A percentile compares a stretch with the other conserved stretches of the same genome.
Conservation (phyloP, 1,140 invertebrate species). For the Leptestheria dahalacensis region DNA sequence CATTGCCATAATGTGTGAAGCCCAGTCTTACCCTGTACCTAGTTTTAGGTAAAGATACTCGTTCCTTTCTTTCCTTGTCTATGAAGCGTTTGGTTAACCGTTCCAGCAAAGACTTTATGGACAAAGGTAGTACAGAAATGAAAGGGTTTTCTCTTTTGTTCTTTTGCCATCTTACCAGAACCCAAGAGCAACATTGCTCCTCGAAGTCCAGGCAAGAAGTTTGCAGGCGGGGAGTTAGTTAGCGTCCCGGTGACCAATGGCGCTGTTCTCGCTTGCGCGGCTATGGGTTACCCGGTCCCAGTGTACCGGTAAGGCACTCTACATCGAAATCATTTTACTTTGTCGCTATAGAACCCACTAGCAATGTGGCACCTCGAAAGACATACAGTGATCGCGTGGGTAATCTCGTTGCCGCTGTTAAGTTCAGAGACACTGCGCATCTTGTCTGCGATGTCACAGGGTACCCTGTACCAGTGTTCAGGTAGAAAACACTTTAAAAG, state of each 20-base stretch:
- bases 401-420: constrained; percentile 19
- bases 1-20: constrained; percentile 11
- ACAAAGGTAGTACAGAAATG: no score
- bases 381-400: constrained; percentile 26
- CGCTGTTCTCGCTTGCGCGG: constrained; percentile 17
- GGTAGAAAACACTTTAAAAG: constrained; percentile 18
- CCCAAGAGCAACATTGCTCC: constrained; percentile 34
- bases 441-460: constrained; percentile 23
- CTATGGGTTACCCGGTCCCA: constrained; percentile 19
- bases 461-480: constrained; percentile 32
- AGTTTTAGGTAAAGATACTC: constrained; percentile 12
- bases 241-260: background rate
- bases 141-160: background rate
- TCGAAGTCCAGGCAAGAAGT: constrained; percentile 24
- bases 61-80: background rate
- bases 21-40: constrained; percentile 17
- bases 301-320: constrained; percentile 17
- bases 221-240: constrained; percentile 6
- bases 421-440: constrained; percentile 12
- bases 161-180: constrained; percentile 26
- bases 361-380: constrained; percentile 34
- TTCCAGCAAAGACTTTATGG: constrained; percentile 21
- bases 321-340: background rate
- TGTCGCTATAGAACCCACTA: constrained; percentile 33
- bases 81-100: constrained; percentile 16